A percentile compares a stretch with the other conserved stretches of the same genome.
phyloP scores from a whole-genome alignment of 2,797 vertebrate species.

The Sternarchorhynchus goeldii region DNA sequence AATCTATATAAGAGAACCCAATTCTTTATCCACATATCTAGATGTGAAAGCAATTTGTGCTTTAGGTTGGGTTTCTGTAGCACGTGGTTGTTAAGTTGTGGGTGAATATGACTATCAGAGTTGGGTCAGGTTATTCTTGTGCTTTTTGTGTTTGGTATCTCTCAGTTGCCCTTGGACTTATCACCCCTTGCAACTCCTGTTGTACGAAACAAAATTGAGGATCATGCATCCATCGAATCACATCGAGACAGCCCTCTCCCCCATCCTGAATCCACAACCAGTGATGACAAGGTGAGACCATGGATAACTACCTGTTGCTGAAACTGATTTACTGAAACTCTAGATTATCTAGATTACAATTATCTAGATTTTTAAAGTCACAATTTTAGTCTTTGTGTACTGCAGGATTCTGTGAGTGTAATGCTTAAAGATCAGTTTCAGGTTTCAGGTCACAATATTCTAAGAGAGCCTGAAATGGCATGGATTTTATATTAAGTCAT shows the following conservation, averaged over 20 bases:
- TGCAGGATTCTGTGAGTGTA: background rate
- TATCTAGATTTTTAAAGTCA: background rate
- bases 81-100: no score
- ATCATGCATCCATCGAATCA: slow-evolving; percentile 82
- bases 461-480: background rate
- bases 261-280: slow-evolving; percentile 96
- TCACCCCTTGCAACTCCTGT: slow-evolving; percentile 95
- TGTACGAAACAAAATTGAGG: slow-evolving; percentile 94
- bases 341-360: background rate
- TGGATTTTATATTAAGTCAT: slow-evolving; percentile 2
- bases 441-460: background rate
- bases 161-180: slow-evolving; percentile 94
- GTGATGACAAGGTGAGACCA: slow-evolving; percentile 89
- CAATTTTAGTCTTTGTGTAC: background rate
- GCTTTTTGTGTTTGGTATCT: slow-evolving; percentile 22
- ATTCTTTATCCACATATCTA: no score
- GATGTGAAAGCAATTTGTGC: no score
- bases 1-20: no score
- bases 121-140: background rate
- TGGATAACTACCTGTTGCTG: background rate
- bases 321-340: background rate
- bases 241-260: slow-evolving; percentile 96
- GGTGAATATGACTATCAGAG: background rate
- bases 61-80: no score
- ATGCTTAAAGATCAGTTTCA: background rate